Base-by-base conservation (phyloP, 2,888 invertebrate genomes). In the Heliconius cydno region DNA sequence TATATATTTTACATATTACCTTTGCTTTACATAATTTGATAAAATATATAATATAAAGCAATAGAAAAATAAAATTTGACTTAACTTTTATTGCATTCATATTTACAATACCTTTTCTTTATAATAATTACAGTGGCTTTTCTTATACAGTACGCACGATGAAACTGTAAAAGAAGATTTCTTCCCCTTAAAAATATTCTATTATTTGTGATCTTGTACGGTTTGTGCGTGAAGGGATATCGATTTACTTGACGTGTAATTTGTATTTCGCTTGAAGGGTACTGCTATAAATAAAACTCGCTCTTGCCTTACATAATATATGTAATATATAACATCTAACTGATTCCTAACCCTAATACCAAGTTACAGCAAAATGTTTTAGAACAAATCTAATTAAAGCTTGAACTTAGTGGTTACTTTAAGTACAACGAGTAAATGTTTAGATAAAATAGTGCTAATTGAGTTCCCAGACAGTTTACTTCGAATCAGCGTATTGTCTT, bases 331-430 rank as follows among this genome's bases (percentile, higher is more conserved):
- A 67, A 67, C 22, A 12, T n/a, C 22, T 12, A 34, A 22, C 22
- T 12, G 22, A n/a, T n/a, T 68, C 67, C 12, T 67, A 67, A 46
- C 34, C 68, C n/a, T n/a, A 68, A 68, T n/a, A 68, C 22, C 19
- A 68, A 38, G 38, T 68, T 28, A 38, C 38, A 68, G 38, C 38
- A 38, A 68, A 68, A 68, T 68, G 38, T 68, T n/a, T 68, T 38
- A 67, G 22, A 67, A 67, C 67, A 68, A 38, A 68, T n/a, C 68
- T 38, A 68, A n/a, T 68, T 68, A 68, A 68, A 68, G 38, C n/a
- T 68, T 68, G 13, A 68, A 38, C 10, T 68, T 38, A 68, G n/a
- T 68, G 38, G 68, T 68, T 68, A 68, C 68, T 68, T 68, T n/a
- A 68, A 68, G 38, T 38, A 68, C n/a, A 68, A 38, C n/a, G 13